Evolutionary conservation across 2,797 vertebrate genomes (phyloP).

Genomic region (Orestias chungarensis): DNA sequence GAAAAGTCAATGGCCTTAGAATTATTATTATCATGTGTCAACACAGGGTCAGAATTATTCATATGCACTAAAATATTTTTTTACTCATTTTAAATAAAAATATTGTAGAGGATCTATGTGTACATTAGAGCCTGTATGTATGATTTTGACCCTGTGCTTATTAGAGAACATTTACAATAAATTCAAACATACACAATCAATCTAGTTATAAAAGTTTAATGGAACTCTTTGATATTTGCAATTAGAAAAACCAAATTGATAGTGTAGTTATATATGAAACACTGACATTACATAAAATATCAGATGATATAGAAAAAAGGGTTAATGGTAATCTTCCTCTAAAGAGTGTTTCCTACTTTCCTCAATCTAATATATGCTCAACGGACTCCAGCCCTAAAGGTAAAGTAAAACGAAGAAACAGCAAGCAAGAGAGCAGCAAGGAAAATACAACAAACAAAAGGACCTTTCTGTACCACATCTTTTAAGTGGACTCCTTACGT

Average conservation of each 20-base stretch:
- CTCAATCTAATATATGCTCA: constrained; percentile 11
- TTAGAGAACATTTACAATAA: neutral
- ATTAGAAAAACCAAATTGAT: neutral
- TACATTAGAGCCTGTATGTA: neutral
- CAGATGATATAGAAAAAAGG: neutral
- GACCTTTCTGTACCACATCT: constrained; percentile 2
- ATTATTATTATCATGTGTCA: neutral
- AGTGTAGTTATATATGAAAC: neutral
- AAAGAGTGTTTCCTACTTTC: neutral
- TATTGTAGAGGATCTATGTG: too few species aligned
- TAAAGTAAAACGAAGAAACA: neutral
- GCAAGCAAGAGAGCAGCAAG: constrained; percentile 4
- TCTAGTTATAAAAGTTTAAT: neutral
- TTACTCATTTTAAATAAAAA: too few species aligned
- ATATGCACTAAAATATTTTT: too few species aligned
- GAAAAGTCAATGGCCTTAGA: neutral
- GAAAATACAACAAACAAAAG: constrained; percentile 19
- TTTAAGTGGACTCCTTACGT: constrained; percentile 79
- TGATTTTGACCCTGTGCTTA: neutral
- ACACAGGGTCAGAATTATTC: neutral
- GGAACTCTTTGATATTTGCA: neutral
- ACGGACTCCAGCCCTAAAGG: constrained; percentile 1
- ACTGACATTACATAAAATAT: neutral
- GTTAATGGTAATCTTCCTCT: neutral
- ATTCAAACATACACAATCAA: neutral